Evolutionary conservation across 1,140 invertebrate genomes (phyloP), one percentile per base, ranked within the genome.

Genomic region (Bilobella aurantiaca): DNA sequence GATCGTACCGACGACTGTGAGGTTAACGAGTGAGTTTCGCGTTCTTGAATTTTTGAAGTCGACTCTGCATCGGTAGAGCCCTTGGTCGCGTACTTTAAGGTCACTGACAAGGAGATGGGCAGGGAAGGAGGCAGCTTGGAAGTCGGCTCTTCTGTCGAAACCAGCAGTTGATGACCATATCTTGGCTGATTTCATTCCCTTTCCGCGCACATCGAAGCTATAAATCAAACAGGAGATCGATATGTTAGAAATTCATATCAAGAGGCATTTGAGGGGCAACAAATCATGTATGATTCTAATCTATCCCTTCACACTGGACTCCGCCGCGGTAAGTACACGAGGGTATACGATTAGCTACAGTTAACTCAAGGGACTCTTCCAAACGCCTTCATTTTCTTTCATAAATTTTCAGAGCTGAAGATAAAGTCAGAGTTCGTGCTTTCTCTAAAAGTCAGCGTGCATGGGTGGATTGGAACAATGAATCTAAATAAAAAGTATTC

Each of bases 11-110:
- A 93, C 91, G 69, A 94, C 90, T 72, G 89, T 91, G 71, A 95
- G 83, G 76, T 90, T 89, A 74, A 93, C 89, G 78, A 90, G 87
- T 75, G 87, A 89, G 78, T 93, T 94, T 72, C 89, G 83, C 1
- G 91, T 93, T 0, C 90, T 90, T 12, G 90, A 91, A 74, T 91
- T 90, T 74, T 85, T 86, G 77, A 93, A 95, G 76, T 94, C 91
- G 2, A 93, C 91, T 66, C 91, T 81, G 77, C 91, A 93, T 62
- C 90, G 81, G 76, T 93, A 93, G 14, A 64, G 16, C 0, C 90
- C 91, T 74, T 90, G 88, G 75, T 93, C 91, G 68, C 86, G 84
- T 66, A 79, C 79, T 71, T 88, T 85, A 18, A 93, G 88, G 31
- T 86, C 85, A 73, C 88, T 86, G 37, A 94, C 80, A 42, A 86